Base-by-base conservation (phyloP, 2,888 invertebrate genomes). In the Rhagonycha lutea region DNA sequence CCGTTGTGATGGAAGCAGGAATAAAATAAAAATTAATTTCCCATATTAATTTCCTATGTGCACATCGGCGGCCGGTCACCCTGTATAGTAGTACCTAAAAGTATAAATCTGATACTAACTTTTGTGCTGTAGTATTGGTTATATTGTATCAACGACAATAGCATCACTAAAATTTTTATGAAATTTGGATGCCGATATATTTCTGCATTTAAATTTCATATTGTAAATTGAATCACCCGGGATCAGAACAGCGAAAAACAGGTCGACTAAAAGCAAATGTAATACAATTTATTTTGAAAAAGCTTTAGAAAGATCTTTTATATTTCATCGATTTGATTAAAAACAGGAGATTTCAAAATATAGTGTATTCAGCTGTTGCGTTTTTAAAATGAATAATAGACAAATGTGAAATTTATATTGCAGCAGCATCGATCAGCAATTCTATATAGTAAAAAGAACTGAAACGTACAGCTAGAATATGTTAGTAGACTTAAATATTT, bases 191-290 rank as follows among this genome's bases (percentile, higher is more conserved):
- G n/a, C 12, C 47, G n/a, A 47, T n/a, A 68, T 76, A 76, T 71
- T 73, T 76, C 72, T 73, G 76, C 76, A 76, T 76, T 76, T 76
- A 76, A 76, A 76, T 76, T 76, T 76, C 76, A 76, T 76, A 76
- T 76, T 76, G 68, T 62, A 76, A 76, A 76, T 76, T 76, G 76
- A 76, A 76, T 76, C 76, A 74, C 68, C 69, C 71, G 71, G 76
- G 76, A 76, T 76, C 76, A 71, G 76, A 76, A 72, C 71, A 69
- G 76, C 73, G 73, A 73, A 76, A 76, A 70, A 76, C 76, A 73
- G 73, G 70, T 70, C 76, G 76, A 76, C 73, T 76, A 76, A 76
- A 73, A 76, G 76, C 76, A 76, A 76, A 76, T 68, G 70, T 76
- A 76, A 76, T 71, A 65, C 68, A 76, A 76, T 76, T 73, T 76